phyloP scores from a whole-genome alignment of 2,888 invertebrate species.

The Dimorphilus gyrociliatus region DNA sequence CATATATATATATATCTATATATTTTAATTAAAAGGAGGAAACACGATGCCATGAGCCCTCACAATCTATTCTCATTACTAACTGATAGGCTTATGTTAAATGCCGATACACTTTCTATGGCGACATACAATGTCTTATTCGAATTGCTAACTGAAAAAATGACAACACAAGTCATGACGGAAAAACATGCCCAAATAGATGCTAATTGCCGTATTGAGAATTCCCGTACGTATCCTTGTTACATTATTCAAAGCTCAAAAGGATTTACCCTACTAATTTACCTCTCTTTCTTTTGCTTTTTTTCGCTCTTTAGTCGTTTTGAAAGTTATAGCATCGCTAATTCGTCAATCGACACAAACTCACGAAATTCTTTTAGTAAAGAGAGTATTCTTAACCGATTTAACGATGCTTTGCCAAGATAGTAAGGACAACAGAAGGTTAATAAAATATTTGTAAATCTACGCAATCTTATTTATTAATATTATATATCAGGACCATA shows the following conservation, averaged over 20 bases:
- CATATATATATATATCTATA: too few relatives aligned
- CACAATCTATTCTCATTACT: slow-evolving; percentile 93
- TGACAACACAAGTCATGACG: slow-evolving; percentile 81
- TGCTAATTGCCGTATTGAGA: slow-evolving; percentile 80
- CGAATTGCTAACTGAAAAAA: slow-evolving; percentile 93
- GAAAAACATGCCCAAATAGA: slow-evolving; percentile 88
- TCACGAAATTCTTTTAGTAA: slow-evolving; percentile 38
- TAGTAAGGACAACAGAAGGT: slow-evolving; percentile 81
- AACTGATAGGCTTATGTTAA: slow-evolving; percentile 72
- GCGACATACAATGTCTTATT: slow-evolving; percentile 95
- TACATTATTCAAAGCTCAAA: background rate
- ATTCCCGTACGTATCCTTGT: slow-evolving; percentile 58
- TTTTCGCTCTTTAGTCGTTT: slow-evolving; percentile 55
- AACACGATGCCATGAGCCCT: slow-evolving; percentile 97
- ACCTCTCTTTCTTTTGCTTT: background rate
- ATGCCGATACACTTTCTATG: slow-evolving; percentile 73
- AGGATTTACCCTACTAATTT: background rate
- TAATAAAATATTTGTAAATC: slow-evolving; percentile 2
- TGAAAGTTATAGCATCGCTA: slow-evolving; percentile 93
- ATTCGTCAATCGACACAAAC: slow-evolving; percentile 87
- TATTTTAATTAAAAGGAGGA: slow-evolving; percentile 51
- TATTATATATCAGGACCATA: slow-evolving; percentile 66
- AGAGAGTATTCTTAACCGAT: slow-evolving; percentile 88
- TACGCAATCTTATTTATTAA: too few relatives aligned
- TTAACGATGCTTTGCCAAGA: slow-evolving; percentile 95